These are phyloP conservation scores for Bubo blakistoni DNA, from an alignment of 2,113 vertebrate species.

Conservation along the genomic window DNA sequence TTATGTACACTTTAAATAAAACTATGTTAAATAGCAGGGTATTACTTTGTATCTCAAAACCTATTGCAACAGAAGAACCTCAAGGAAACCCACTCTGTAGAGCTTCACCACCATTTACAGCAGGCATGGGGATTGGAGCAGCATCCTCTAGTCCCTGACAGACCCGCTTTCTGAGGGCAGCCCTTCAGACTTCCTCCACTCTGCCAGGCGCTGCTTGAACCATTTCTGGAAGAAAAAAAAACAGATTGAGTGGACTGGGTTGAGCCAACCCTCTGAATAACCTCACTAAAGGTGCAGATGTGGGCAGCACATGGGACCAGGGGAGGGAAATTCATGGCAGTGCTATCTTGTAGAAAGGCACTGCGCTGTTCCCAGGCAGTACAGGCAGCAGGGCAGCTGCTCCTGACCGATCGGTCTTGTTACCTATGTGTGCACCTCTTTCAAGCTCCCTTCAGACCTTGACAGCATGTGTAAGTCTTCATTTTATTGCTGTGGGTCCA, in stretches of 20 bases:
- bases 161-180: slow-evolving; percentile 86
- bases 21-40: slow-evolving; percentile 70
- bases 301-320: fast-evolving
- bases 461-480: neutral
- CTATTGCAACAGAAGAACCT: slow-evolving; percentile 24
- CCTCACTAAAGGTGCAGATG: neutral
- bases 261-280: fast-evolving
- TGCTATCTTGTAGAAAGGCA: neutral
- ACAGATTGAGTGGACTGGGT: neutral
- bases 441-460: neutral
- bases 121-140: neutral
- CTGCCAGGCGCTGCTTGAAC: slow-evolving; percentile 86
- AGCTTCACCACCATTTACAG: neutral
- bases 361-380: neutral
- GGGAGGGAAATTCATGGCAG: fast-evolving
- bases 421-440: neutral
- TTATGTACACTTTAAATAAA: slow-evolving; percentile 72
- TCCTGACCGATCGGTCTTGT: fast-evolving
- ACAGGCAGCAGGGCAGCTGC: neutral
- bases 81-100: neutral
- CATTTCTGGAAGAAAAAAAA: slow-evolving; percentile 77
- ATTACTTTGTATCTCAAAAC: slow-evolving; percentile 45
- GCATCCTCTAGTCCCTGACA: slow-evolving; percentile 80
- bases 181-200: slow-evolving; percentile 90
- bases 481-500: neutral